Percentiles rank a stretch among this genome's conserved stretches.
These are phyloP conservation scores for Cataglyphis cursor DNA, from an alignment of 2,888 invertebrate species.

Conservation along the genomic window DNA sequence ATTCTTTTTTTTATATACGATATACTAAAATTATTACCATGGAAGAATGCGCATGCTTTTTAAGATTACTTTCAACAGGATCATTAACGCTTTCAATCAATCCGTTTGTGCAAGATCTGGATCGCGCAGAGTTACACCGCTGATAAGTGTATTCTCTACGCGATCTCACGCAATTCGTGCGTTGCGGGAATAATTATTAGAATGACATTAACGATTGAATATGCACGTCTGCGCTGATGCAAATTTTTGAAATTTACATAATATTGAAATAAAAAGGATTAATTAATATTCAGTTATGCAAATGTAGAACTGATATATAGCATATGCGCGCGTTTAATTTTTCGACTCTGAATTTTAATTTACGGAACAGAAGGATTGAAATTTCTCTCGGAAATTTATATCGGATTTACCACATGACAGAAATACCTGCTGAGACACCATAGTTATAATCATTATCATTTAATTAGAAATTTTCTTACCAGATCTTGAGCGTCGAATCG, in stretches of 20 bases:
- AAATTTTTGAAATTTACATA: constrained; percentile 31
- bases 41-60: constrained; percentile 66
- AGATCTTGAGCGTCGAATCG: constrained; percentile 46
- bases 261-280: constrained; percentile 7
- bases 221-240: constrained; percentile 16
- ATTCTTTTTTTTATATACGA: constrained; percentile 18
- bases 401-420: not conserved
- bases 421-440: constrained; percentile 57
- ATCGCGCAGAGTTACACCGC: not conserved
- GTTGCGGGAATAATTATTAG: not conserved
- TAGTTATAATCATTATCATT: constrained; percentile 54
- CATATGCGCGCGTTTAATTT: constrained; percentile 24
- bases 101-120: constrained; percentile 19
- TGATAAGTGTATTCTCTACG: not conserved
- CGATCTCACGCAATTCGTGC: constrained; percentile 2
- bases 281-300: constrained; percentile 36
- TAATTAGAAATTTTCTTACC: constrained; percentile 55
- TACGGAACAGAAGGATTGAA: not conserved
- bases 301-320: not conserved
- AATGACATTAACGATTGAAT: constrained; percentile 10
- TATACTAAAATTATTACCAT: constrained; percentile 50
- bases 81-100: constrained; percentile 24
- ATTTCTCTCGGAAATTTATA: not conserved
- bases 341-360: constrained; percentile 4
- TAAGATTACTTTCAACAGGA: constrained; percentile 4